These are phyloP conservation scores for Spinus olivaceus DNA, from an alignment of 2,797 vertebrate genomes.

Conservation along the genomic window DNA sequence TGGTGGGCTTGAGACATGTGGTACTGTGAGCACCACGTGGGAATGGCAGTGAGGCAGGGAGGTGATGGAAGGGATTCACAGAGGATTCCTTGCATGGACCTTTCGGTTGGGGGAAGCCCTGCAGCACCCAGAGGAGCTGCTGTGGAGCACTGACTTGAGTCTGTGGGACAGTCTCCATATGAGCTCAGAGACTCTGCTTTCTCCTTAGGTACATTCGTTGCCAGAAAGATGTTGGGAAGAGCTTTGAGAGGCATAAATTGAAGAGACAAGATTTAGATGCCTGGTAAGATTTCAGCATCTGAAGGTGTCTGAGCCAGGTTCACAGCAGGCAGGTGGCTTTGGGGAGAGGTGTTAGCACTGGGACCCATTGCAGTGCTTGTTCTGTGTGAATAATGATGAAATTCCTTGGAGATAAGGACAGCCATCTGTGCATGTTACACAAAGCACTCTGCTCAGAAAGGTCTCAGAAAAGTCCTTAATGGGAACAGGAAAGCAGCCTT, in stretches of 20 bases:
- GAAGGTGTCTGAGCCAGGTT: background rate
- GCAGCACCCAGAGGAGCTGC: background rate
- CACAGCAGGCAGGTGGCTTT: background rate
- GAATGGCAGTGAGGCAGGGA: background rate
- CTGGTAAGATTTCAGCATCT: conserved; percentile 76
- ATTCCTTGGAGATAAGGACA: background rate
- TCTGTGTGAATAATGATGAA: rapidly evolving
- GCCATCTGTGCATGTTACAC: background rate
- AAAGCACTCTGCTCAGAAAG: background rate
- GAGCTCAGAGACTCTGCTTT: background rate
- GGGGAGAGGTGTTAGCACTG: background rate
- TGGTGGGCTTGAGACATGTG: background rate
- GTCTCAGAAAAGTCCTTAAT: background rate
- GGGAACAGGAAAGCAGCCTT: background rate
- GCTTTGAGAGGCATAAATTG: conserved; percentile 92
- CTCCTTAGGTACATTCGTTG: conserved; percentile 91
- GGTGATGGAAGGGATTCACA: background rate
- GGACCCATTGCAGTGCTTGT: background rate
- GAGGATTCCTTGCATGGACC: background rate
- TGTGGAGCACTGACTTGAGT: background rate
- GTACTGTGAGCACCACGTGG: rapidly evolving
- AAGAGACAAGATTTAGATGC: conserved; percentile 93
- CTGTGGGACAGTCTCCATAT: rapidly evolving
- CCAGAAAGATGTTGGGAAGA: conserved; percentile 90
- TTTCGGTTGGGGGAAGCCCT: background rate